phyloP scores from a whole-genome alignment of 1,140 invertebrate species.

The Drosophila ironensis region DNA sequence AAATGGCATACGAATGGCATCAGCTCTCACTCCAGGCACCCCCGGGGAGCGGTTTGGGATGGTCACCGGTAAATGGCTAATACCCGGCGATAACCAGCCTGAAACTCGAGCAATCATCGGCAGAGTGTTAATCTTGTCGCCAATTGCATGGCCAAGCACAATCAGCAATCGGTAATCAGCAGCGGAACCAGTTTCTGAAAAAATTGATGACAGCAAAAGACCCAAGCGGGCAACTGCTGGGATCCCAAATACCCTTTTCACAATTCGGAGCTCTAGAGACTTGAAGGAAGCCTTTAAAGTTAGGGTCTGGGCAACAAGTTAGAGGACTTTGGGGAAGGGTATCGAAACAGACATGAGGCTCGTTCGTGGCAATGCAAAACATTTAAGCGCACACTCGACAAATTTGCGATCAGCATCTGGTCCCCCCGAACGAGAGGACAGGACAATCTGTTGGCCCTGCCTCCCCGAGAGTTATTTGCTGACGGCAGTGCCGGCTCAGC shows the following conservation, averaged over 20 bases:
- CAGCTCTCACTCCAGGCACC: slow-evolving; percentile 28
- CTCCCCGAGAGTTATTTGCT: slow-evolving; percentile 55
- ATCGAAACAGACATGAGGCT: slow-evolving; percentile 5
- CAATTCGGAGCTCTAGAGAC: no score
- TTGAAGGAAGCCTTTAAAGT: not conserved
- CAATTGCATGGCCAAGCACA: slow-evolving; percentile 40
- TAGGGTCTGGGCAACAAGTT: not conserved
- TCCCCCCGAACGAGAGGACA: slow-evolving; percentile 1
- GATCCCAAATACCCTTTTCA: slow-evolving; percentile 12
- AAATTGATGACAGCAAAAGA: slow-evolving; percentile 64
- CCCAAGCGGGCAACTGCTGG: slow-evolving; percentile 12
- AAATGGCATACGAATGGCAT: slow-evolving; percentile 68
- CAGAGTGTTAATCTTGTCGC: slow-evolving; percentile 65
- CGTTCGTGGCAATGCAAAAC: slow-evolving; percentile 51
- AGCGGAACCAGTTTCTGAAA: slow-evolving; percentile 48
- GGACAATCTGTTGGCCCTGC: not conserved
- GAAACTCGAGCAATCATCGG: slow-evolving; percentile 64
- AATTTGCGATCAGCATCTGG: slow-evolving; percentile 59
- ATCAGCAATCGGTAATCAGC: slow-evolving; percentile 39
- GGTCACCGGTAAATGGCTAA: slow-evolving; percentile 26
- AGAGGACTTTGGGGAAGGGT: not conserved
- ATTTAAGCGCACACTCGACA: slow-evolving; percentile 79
- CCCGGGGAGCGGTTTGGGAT: slow-evolving; percentile 1
- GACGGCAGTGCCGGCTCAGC: slow-evolving; percentile 36
- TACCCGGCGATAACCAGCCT: slow-evolving; percentile 18